Percentiles rank a stretch among this genome's conserved stretches.
Conservation (phyloP, 2,888 invertebrate species). For the Eupithecia dodoneata region DNA sequence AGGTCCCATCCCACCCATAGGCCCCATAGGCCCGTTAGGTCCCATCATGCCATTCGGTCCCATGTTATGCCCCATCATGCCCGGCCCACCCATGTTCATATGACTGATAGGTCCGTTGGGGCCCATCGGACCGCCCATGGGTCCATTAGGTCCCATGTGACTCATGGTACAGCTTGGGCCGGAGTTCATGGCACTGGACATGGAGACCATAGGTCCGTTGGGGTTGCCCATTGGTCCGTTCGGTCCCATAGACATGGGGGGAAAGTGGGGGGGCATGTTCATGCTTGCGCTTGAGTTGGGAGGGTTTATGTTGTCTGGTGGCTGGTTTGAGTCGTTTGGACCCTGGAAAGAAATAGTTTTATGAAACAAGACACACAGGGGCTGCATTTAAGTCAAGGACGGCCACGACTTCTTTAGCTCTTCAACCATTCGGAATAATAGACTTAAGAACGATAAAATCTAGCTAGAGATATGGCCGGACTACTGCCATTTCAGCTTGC, state of each 20-base stretch:
- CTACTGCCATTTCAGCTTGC: too few species aligned
- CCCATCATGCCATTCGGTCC: constrained; percentile 62
- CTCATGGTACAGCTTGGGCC: constrained; percentile 80
- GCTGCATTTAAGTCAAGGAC: too few species aligned
- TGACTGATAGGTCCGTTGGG: constrained; percentile 66
- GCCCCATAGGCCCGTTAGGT: constrained; percentile 74
- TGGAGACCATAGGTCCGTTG: constrained; percentile 78
- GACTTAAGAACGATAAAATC: too few species aligned
- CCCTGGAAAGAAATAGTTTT: constrained; percentile 36
- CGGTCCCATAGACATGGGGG: constrained; percentile 74
- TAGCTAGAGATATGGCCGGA: too few species aligned
- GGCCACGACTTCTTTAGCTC: too few species aligned
- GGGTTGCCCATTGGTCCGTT: constrained; percentile 78
- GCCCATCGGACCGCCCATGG: constrained; percentile 65
- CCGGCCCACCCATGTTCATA: constrained; percentile 59
- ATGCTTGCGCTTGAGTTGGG: constrained; percentile 73
- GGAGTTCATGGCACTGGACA: constrained; percentile 75
- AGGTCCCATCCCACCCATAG: constrained; percentile 62
- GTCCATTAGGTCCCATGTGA: constrained; percentile 69
- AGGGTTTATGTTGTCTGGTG: constrained; percentile 71
- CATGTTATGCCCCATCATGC: constrained; percentile 42
- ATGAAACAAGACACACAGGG: neutral
- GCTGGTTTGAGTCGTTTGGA: constrained; percentile 61
- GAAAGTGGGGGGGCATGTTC: constrained; percentile 70
- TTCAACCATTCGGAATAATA: too few species aligned